Percentiles rank a stretch among this genome's conserved stretches.
Evolutionary conservation across 2,113 vertebrate genomes (phyloP).

Genomic region (Macrotus californicus): DNA sequence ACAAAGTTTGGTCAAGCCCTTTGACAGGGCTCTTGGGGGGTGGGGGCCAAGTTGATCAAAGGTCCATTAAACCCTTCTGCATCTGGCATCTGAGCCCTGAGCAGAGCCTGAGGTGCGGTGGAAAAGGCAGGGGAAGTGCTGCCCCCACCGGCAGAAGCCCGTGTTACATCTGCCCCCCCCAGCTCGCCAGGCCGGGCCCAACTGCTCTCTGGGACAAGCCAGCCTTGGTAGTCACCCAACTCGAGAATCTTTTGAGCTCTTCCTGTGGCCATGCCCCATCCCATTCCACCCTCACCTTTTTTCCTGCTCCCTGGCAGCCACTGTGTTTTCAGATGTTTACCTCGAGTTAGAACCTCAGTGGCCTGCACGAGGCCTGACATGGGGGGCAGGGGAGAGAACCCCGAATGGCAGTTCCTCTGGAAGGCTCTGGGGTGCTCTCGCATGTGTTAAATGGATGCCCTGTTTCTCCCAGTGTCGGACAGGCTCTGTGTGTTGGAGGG

Average conservation of each 20-base stretch:
- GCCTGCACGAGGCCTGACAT: neutral
- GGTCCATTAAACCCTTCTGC: neutral
- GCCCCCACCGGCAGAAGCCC: neutral
- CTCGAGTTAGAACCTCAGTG: constrained; percentile 28
- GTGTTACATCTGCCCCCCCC: neutral
- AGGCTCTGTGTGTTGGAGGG: neutral
- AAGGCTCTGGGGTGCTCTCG: neutral
- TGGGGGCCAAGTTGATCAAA: neutral
- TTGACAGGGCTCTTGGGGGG: neutral
- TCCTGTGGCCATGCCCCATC: constrained; percentile 70
- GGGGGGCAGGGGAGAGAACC: neutral
- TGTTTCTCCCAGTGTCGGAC: neutral
- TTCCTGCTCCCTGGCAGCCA: constrained; percentile 71
- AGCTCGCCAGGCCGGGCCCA: constrained; percentile 10
- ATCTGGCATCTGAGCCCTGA: neutral
- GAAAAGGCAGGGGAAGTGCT: neutral
- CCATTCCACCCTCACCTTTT: constrained; percentile 64
- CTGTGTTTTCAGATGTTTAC: constrained; percentile 71
- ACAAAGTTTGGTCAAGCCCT: neutral
- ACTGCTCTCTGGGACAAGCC: constrained; percentile 48
- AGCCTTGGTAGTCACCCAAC: constrained; percentile 69
- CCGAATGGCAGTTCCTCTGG: neutral
- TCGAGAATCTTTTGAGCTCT: constrained; percentile 70
- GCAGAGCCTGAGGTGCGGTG: neutral
- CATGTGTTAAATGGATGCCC: constrained; percentile 42